Percentiles rank a stretch among this genome's conserved stretches.
Evolutionary conservation across 2,888 invertebrate genomes (phyloP).

Genomic region (Dioctria rufipes): DNA sequence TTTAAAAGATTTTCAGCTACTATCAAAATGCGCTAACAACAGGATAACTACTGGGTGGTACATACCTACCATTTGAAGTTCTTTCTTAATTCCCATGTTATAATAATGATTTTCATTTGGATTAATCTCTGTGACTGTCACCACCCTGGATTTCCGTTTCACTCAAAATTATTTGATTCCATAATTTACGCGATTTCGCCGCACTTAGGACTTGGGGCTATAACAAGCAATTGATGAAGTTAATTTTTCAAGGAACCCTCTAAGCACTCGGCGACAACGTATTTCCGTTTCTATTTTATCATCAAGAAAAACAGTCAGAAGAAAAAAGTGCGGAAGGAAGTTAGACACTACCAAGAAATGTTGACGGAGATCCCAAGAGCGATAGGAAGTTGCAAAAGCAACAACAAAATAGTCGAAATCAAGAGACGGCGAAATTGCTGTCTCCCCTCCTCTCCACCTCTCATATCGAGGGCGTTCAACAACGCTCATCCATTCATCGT

Average conservation of each 20-base stretch:
- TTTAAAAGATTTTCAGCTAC: no score
- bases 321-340: constrained; percentile 50
- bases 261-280: neutral
- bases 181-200: constrained; percentile 45
- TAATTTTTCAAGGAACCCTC: constrained; percentile 44
- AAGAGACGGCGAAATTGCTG: constrained; percentile 20
- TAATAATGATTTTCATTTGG: no score
- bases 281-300: constrained; percentile 46
- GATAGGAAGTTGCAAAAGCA: constrained; percentile 8
- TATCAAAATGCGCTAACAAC: no score
- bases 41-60: no score
- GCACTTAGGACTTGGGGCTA: constrained; percentile 13
- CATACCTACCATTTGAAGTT: no score
- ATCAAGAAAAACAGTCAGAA: constrained; percentile 2
- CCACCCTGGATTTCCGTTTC: neutral
- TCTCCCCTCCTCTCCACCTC: constrained; percentile 8
- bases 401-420: constrained; percentile 29
- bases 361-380: constrained; percentile 1
- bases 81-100: no score
- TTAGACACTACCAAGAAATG: constrained; percentile 39
- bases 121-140: neutral
- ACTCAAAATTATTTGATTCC: neutral
- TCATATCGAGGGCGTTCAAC: no score
- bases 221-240: constrained; percentile 53
- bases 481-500: constrained; percentile 53